Percentiles rank a stretch among this genome's conserved stretches.
These are phyloP conservation scores for Teleopsis dalmanni DNA, from an alignment of 1,140 invertebrate genomes.

Conservation along the genomic window DNA sequence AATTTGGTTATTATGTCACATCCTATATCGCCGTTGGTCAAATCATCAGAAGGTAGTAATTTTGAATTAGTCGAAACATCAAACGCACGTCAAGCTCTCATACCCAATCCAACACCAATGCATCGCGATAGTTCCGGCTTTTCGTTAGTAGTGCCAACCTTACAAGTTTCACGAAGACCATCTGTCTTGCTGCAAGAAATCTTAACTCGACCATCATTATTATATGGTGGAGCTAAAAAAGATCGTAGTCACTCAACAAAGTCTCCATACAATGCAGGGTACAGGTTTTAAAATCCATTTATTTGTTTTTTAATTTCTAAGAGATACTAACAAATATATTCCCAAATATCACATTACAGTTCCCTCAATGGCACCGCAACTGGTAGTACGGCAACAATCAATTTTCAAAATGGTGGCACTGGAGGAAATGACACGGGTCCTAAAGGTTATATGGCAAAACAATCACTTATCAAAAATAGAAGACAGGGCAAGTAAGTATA, in stretches of 20 bases:
- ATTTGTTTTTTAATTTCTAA: not conserved
- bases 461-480: constrained; percentile 37
- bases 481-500: constrained; percentile 43
- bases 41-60: constrained; percentile 37
- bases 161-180: constrained; percentile 38
- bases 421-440: constrained; percentile 26
- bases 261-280: constrained; percentile 33
- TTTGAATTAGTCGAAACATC: constrained; percentile 29
- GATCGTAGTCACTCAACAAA: constrained; percentile 33
- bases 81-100: constrained; percentile 28
- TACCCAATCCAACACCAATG: not conserved
- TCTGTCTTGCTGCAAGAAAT: constrained; percentile 40
- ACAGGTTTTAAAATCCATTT: constrained; percentile 6
- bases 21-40: constrained; percentile 36
- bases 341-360: constrained; percentile 11
- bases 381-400: constrained; percentile 36
- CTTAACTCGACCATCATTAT: constrained; percentile 41
- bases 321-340: not conserved
- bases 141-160: constrained; percentile 18
- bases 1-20: constrained; percentile 35
- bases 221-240: constrained; percentile 36
- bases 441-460: constrained; percentile 34
- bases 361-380: constrained; percentile 30
- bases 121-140: not conserved
- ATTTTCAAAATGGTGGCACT: constrained; percentile 24